Conservation (phyloP, 2,888 invertebrate genomes). For the Miltochrista miniata region DNA sequence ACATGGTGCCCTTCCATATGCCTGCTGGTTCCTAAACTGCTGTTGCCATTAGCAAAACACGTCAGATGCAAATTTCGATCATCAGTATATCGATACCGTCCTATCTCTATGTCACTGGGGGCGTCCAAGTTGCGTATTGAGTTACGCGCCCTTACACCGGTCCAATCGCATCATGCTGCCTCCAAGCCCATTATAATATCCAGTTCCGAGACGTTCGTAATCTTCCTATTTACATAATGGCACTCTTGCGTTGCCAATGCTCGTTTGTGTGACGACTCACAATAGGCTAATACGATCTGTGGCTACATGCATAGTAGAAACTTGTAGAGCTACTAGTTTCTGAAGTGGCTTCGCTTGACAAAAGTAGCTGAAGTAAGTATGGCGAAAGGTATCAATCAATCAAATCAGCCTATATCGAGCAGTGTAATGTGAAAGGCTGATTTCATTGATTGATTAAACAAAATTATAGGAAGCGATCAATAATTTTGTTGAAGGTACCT, state of each 20-base stretch:
- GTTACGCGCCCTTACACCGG: slow-evolving; percentile 68
- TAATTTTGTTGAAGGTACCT: too few species aligned
- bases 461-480: too few species aligned
- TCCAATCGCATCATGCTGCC: slow-evolving; percentile 67
- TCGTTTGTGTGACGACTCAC: slow-evolving; percentile 31
- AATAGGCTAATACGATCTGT: slow-evolving; percentile 14
- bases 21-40: too few species aligned
- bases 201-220: slow-evolving; percentile 61
- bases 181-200: slow-evolving; percentile 64
- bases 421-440: too few species aligned
- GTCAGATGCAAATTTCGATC: too few species aligned
- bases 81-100: slow-evolving; percentile 2
- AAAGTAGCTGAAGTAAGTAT: background rate
- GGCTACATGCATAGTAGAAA: background rate
- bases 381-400: too few species aligned
- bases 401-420: too few species aligned
- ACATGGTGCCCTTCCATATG: too few species aligned
- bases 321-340: background rate
- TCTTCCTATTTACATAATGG: slow-evolving; percentile 74
- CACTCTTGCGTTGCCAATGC: slow-evolving; percentile 45
- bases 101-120: slow-evolving; percentile 51
- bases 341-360: too few species aligned
- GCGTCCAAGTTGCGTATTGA: slow-evolving; percentile 79
- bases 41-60: too few species aligned
- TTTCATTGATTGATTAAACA: too few species aligned